Conservation (phyloP, 2,113 vertebrate genomes). For the Sitta europaea region DNA sequence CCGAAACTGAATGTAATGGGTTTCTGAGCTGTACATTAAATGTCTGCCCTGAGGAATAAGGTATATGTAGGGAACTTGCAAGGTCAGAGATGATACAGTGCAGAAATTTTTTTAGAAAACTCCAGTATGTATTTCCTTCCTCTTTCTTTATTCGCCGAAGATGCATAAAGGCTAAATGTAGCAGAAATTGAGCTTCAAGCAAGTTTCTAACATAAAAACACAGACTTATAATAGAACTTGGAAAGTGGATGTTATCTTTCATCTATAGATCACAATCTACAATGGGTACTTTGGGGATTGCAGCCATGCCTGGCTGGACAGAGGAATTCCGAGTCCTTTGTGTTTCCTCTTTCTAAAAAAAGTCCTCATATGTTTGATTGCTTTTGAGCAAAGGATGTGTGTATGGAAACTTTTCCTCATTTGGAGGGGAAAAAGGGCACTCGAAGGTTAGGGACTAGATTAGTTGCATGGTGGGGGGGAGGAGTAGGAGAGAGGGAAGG, state of each 20-base stretch:
- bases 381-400: neutral
- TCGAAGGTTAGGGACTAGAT: neutral
- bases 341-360: neutral
- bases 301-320: neutral
- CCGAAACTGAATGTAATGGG: neutral
- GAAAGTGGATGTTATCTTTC: constrained; percentile 23
- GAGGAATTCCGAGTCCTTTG: neutral
- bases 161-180: constrained; percentile 7
- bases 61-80: neutral
- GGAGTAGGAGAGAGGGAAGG: too few relatives aligned
- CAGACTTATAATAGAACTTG: neutral
- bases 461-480: neutral
- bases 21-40: neutral
- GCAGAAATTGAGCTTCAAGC: constrained; percentile 14
- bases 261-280: constrained; percentile 26
- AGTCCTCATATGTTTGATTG: neutral
- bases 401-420: neutral
- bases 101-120: neutral
- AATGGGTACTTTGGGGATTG: neutral
- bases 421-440: neutral
- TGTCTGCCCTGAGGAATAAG: neutral
- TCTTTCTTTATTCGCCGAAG: neutral
- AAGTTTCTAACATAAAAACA: constrained; percentile 12
- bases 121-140: neutral
- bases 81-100: neutral